Conservation (phyloP, 2,113 vertebrate species). For the Telmatochromis bifrenatus region DNA sequence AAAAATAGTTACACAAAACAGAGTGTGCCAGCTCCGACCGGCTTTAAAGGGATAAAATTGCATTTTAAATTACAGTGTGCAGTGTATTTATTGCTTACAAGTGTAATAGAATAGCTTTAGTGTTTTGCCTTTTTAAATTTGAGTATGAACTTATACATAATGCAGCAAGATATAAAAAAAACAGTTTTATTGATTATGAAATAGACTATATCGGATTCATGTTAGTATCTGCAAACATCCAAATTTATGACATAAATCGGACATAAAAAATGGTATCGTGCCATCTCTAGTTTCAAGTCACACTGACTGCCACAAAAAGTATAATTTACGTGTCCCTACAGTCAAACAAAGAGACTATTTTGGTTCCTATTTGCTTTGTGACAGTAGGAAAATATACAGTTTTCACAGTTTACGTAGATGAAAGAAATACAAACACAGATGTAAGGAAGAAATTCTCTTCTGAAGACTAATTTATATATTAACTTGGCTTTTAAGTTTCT, state of each 20-base stretch:
- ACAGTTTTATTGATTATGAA: not conserved
- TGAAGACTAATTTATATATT: not conserved
- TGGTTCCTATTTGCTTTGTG: rapidly evolving
- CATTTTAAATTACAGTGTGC: not conserved
- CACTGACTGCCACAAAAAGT: rapidly evolving
- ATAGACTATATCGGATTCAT: not conserved
- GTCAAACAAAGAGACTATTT: not conserved
- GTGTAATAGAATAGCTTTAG: not conserved
- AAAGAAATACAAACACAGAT: not conserved
- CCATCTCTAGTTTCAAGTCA: not conserved
- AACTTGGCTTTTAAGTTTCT: not conserved
- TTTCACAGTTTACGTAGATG: not conserved
- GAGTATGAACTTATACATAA: not conserved
- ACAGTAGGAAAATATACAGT: not conserved
- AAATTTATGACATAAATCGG: not conserved
- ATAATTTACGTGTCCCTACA: not conserved
- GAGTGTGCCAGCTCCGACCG: rapidly evolving
- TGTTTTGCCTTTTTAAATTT: not conserved
- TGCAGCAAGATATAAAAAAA: not conserved
- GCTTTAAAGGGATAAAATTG: not conserved
- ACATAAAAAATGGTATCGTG: rapidly evolving
- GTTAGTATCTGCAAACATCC: not conserved
- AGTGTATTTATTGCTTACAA: not conserved
- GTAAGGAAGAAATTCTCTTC: not conserved
- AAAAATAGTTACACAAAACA: rapidly evolving